Percentiles rank a stretch among this genome's conserved stretches.
phyloP scores from a whole-genome alignment of 2,797 vertebrate species.

The Fistularia tabacaria region DNA sequence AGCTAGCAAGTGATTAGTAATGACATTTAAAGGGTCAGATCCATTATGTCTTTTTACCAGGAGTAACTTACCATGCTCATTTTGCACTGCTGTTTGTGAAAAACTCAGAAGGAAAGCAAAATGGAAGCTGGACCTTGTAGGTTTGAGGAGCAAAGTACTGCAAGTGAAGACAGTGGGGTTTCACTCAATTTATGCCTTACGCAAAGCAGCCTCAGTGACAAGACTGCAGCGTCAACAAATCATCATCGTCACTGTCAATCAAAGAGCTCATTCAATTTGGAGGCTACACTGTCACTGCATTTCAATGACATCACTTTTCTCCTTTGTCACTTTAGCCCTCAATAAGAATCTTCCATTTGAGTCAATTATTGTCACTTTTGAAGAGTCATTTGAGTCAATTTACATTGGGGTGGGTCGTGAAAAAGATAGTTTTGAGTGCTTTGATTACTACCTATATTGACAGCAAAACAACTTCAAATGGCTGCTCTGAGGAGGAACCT shows the following conservation, averaged over 20 bases:
- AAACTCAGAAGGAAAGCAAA: constrained; percentile 11
- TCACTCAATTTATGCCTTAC: constrained; percentile 5
- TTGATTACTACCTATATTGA: too few relatives aligned
- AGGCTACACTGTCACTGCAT: neutral
- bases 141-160: neutral
- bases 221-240: constrained; percentile 2
- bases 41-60: neutral
- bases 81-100: constrained; percentile 11
- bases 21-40: neutral
- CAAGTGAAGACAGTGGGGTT: too few relatives aligned
- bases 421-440: too few relatives aligned
- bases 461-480: too few relatives aligned
- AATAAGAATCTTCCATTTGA: neutral
- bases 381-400: too few relatives aligned
- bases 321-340: constrained; percentile 2
- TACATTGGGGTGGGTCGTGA: too few relatives aligned
- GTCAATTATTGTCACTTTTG: too few relatives aligned
- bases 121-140: constrained; percentile 1
- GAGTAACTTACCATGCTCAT: constrained; percentile 46
- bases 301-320: neutral
- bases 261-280: too few relatives aligned
- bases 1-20: neutral
- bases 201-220: neutral
- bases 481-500: too few relatives aligned
- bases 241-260: neutral